Percentiles rank a stretch among this genome's conserved stretches.
phyloP scores from a whole-genome alignment of 1,140 invertebrate species.

The Diorhabda elongata region DNA sequence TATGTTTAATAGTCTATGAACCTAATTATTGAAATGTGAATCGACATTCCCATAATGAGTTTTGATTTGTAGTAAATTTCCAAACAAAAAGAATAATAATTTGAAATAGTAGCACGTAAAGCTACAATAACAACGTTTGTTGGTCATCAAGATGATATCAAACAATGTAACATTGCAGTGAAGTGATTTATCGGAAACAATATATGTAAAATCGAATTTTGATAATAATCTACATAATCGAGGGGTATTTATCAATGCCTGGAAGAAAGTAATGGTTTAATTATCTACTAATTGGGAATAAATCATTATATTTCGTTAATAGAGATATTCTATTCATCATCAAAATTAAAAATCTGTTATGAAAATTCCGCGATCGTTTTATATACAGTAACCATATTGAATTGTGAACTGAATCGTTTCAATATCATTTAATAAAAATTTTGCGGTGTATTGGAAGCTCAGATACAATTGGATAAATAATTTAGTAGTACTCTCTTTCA shows the following conservation, averaged over 20 bases:
- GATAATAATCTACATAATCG: background rate
- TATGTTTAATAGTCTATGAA: no score
- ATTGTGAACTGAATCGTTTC: no score
- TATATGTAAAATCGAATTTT: background rate
- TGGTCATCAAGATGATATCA: slow-evolving; percentile 2
- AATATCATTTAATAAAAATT: no score
- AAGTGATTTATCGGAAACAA: background rate
- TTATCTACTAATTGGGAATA: background rate
- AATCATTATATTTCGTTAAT: background rate
- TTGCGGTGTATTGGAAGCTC: no score
- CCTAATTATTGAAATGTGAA: no score
- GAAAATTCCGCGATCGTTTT: background rate
- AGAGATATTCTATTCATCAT: background rate
- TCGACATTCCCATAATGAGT: no score
- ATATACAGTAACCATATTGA: no score
- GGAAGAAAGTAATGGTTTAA: background rate
- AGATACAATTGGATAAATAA: no score
- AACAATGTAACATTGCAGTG: slow-evolving; percentile 2
- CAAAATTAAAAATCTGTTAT: background rate
- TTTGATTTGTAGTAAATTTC: no score
- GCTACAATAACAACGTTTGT: background rate
- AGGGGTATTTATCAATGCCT: background rate
- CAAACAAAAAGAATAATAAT: no score
- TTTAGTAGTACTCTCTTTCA: no score
- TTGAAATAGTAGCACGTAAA: background rate